Percentiles rank a stretch among this genome's conserved stretches.
phyloP scores from a whole-genome alignment of 1,140 invertebrate species.

The Papilio dardanus region DNA sequence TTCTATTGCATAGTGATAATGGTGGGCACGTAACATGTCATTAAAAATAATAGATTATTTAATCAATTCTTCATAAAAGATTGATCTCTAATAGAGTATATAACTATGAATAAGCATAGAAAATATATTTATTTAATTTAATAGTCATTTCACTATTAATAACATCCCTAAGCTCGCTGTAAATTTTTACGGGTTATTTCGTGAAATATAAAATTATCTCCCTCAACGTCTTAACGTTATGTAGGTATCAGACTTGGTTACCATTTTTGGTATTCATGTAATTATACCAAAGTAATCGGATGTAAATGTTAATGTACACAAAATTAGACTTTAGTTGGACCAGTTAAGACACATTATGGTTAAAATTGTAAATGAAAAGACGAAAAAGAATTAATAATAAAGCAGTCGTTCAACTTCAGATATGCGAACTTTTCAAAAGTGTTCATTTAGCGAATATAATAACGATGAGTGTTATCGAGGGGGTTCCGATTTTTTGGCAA shows the following conservation, averaged over 20 bases:
- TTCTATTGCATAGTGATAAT: slow-evolving; percentile 46
- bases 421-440: slow-evolving; percentile 41
- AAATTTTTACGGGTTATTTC: too few species aligned
- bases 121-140: neutral
- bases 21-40: slow-evolving; percentile 21
- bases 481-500: slow-evolving; percentile 65
- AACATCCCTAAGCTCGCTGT: too few species aligned
- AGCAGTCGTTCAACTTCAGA: slow-evolving; percentile 60
- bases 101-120: neutral
- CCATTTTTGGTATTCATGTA: slow-evolving; percentile 50
- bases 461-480: slow-evolving; percentile 43
- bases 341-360: slow-evolving; percentile 43
- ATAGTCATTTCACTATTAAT: too few species aligned
- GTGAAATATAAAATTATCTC: neutral
- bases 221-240: slow-evolving; percentile 45
- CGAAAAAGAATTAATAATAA: slow-evolving; percentile 61
- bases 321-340: slow-evolving; percentile 49
- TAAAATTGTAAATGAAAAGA: slow-evolving; percentile 44
- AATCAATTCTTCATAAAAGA: neutral
- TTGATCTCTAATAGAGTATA: slow-evolving; percentile 34
- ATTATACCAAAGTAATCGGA: slow-evolving; percentile 44
- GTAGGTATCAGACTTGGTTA: slow-evolving; percentile 56
- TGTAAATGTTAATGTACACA: slow-evolving; percentile 39
- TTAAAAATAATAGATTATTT: slow-evolving; percentile 24
- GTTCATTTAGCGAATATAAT: slow-evolving; percentile 37